Conservation (phyloP, 23 tunicate species). For the Styela clava region DNA sequence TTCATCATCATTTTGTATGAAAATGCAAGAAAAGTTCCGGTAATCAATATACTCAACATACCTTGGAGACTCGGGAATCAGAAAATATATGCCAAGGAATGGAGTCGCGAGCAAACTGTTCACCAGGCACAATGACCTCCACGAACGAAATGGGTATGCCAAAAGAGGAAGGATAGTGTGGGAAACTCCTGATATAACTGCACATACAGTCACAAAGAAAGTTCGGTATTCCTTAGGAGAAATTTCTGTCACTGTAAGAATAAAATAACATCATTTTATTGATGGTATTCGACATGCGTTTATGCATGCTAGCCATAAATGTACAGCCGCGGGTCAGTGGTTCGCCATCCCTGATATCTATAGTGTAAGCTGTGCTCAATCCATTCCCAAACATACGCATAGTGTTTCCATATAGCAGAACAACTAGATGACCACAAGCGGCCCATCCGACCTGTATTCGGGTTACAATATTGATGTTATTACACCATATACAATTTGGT, state of each 20-base stretch:
- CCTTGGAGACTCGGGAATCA: slow-evolving; percentile 59
- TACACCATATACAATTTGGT: no score
- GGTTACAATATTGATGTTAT: no score
- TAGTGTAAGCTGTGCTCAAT: no score
- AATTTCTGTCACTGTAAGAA: slow-evolving; percentile 37
- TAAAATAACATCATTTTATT: no score
- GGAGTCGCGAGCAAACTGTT: slow-evolving; percentile 16
- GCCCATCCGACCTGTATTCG: no score
- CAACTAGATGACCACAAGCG: no score
- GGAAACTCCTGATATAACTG: not conserved
- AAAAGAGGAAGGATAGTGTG: slow-evolving; percentile 41
- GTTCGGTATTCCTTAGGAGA: slow-evolving; percentile 36
- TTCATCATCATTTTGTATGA: not conserved
- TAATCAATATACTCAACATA: not conserved
- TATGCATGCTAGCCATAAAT: no score
- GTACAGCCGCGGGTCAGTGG: no score
- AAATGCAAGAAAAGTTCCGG: not conserved
- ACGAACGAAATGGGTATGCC: slow-evolving; percentile 33
- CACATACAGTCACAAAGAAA: not conserved
- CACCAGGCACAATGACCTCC: slow-evolving; percentile 34
- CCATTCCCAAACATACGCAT: no score
- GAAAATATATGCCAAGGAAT: slow-evolving; percentile 20
- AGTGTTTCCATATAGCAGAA: no score
- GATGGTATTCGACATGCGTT: no score
- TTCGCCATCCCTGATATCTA: no score